Base-by-base conservation (phyloP, 2,797 vertebrate genomes). In the Mormyrus proboscirostris region DNA sequence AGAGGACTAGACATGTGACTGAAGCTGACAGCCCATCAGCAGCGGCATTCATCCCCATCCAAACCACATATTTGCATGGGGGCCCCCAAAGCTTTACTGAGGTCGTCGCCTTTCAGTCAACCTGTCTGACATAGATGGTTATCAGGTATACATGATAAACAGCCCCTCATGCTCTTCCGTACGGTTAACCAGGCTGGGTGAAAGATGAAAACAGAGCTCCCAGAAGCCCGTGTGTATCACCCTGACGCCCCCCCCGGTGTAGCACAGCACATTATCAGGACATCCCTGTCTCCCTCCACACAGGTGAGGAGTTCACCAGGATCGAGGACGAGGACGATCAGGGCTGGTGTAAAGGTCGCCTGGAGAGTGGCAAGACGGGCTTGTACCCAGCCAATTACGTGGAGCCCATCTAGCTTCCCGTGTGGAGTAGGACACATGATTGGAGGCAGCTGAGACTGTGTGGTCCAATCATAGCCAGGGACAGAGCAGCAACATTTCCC, bases 361-460 rank as follows among this genome's bases (percentile, higher is more conserved):
- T 99, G 94, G 98, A 98, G 96, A 97, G 88, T 89, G 98, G 98
- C 92, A 97, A 94, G 91, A 95, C 98, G 92, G 98, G 98, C 95
- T 96, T 99, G 93, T 99, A 99, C 94, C 98, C 98, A 0, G 98
- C 98, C 95, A 99, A 99, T 96, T 99, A 99, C 0, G 98, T 99
- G 88, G 98, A 99, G 95, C 94, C 97, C 89, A 98, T 99, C 94
- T 99, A 97, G 94, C 94, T 91, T 90, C 84, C 49, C 91, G 90
- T 91, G 89, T 89, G 91, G 92, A 94, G 93, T 94, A 93, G 93
- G 94, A 95, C 95, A 93, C 92, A 95, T 94, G 93, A 94, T 95
- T 96, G 97, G 97, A 98, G 94, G 94, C 95, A 95, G 96, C 97
- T 97, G 96, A 96, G 97, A 97, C 97, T 96, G 97, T 97, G 97